phyloP scores from a whole-genome alignment of 1,140 invertebrate genomes.

The Venustaconcha ellipsiformis region DNA sequence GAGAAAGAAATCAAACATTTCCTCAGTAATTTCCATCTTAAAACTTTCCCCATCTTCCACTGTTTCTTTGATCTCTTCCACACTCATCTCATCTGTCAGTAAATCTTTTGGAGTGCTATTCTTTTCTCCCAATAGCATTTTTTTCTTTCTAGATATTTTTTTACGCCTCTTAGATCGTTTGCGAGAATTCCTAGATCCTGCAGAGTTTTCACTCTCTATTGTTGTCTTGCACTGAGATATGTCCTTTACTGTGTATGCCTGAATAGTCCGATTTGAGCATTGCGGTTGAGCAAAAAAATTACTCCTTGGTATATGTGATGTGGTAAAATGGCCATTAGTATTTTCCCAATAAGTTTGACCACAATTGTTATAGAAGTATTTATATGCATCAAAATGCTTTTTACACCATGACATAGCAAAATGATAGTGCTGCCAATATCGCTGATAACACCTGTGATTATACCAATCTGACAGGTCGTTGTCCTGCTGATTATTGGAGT shows the following conservation, averaged over 20 bases:
- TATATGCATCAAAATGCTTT: conserved; percentile 26
- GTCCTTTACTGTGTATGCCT: no score
- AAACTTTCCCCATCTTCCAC: conserved; percentile 44
- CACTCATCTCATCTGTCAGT: not conserved
- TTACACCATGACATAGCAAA: conserved; percentile 26
- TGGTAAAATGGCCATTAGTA: not conserved
- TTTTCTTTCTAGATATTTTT: not conserved
- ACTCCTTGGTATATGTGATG: no score
- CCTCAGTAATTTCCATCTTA: conserved; percentile 75
- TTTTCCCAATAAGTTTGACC: not conserved
- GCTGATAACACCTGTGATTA: conserved; percentile 22
- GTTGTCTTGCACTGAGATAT: not conserved
- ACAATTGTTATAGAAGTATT: conserved; percentile 1
- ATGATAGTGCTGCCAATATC: conserved; percentile 40
- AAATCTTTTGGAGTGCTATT: no score
- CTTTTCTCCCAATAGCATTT: no score
- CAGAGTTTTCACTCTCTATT: no score
- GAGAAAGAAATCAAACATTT: conserved; percentile 75
- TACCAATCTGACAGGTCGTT: conserved; percentile 28
- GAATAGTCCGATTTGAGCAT: no score
- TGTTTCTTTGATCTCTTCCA: not conserved
- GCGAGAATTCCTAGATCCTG: not conserved
- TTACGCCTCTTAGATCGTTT: not conserved
- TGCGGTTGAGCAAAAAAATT: no score
- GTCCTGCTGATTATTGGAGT: no score